Evolutionary conservation across 2,797 vertebrate genomes (phyloP).

Genomic region (Dendrocincla tyrannina): DNA sequence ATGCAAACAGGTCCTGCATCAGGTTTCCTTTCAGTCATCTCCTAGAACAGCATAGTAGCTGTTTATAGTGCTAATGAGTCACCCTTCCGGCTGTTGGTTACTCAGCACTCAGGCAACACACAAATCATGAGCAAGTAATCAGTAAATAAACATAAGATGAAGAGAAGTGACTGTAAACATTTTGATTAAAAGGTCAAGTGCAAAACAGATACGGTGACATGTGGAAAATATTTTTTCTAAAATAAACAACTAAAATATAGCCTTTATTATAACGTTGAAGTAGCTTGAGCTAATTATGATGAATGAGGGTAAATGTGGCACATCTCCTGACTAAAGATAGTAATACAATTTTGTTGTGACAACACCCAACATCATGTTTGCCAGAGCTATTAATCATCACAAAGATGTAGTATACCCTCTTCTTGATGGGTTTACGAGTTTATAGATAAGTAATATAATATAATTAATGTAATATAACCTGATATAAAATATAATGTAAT

Average conservation of each 20-base stretch:
- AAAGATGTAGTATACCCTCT: background rate
- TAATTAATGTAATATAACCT: background rate
- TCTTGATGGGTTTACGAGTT: background rate
- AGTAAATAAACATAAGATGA: background rate
- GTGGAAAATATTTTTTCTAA: conserved; percentile 49
- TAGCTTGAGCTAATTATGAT: conserved; percentile 46
- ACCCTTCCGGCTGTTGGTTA: background rate
- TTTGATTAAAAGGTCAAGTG: conserved; percentile 62
- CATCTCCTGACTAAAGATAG: background rate
- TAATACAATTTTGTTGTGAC: background rate
- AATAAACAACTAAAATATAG: conserved; percentile 11
- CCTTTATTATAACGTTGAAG: conserved; percentile 28
- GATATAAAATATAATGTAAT: background rate
- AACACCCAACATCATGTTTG: background rate
- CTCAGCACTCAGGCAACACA: background rate
- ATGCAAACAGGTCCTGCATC: background rate
- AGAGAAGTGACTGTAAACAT: background rate
- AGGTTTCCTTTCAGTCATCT: background rate
- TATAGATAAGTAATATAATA: too few relatives aligned
- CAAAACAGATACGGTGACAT: conserved; percentile 1
- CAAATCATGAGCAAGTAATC: background rate
- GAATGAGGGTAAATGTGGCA: background rate
- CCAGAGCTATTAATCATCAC: background rate
- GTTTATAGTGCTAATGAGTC: background rate
- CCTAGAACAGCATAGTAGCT: background rate